phyloP scores from a whole-genome alignment of 2,797 vertebrate species.

The Ciconia nigra region DNA sequence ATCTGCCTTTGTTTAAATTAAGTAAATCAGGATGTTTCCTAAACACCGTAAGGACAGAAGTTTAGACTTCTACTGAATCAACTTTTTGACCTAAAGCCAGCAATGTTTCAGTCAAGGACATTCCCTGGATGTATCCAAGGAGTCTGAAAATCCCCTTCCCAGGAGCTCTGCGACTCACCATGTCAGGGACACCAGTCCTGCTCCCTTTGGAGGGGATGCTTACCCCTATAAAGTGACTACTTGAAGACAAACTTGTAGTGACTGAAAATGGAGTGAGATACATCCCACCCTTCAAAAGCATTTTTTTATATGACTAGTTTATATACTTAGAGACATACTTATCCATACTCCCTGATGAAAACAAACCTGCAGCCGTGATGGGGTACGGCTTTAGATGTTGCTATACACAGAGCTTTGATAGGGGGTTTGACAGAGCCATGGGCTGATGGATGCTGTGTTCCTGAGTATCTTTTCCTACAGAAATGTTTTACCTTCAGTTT shows the following conservation, averaged over 20 bases:
- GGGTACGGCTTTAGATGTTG: background rate
- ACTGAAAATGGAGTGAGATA: background rate
- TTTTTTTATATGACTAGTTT: background rate
- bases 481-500: background rate
- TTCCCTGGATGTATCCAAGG: background rate
- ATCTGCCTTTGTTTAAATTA: constrained; percentile 66
- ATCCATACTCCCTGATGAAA: background rate
- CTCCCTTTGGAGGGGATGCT: background rate
- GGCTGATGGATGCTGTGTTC: background rate
- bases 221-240: background rate
- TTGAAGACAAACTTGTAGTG: background rate
- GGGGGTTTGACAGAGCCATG: background rate
- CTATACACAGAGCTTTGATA: background rate
- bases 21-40: constrained; percentile 63
- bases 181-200: background rate
- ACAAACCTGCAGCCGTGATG: background rate
- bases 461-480: background rate
- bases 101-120: background rate
- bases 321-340: background rate
- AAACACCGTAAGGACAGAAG: constrained; percentile 56
- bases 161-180: background rate
- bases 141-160: background rate
- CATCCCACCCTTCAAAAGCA: background rate
- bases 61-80: constrained; percentile 53
- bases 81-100: constrained; percentile 54